phyloP scores from a whole-genome alignment of 2,113 vertebrate genomes.

The Eurypyga helias region DNA sequence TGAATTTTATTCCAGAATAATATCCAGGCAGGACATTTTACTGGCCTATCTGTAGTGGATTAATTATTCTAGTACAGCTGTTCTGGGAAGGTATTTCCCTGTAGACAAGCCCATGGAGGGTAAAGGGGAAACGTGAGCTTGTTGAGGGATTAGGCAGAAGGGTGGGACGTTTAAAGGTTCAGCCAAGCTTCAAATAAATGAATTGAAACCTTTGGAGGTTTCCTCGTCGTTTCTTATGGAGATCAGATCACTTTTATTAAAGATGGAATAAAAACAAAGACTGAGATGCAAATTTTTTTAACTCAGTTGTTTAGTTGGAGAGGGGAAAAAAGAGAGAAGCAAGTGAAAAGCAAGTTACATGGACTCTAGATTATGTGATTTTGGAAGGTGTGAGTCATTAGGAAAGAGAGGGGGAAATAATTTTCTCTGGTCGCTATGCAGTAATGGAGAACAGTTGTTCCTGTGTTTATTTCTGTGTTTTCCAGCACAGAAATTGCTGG shows the following conservation, averaged over 20 bases:
- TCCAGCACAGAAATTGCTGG: slow-evolving; percentile 58
- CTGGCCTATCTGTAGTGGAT: not conserved
- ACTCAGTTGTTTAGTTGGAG: not conserved
- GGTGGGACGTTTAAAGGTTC: slow-evolving; percentile 22
- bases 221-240: not conserved
- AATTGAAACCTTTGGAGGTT: slow-evolving; percentile 15
- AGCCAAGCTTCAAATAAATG: slow-evolving; percentile 26
- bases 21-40: not conserved
- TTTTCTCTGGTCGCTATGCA: slow-evolving; percentile 50
- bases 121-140: slow-evolving; percentile 36
- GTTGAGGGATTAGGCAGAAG: slow-evolving; percentile 22
- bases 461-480: slow-evolving; percentile 69
- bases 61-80: slow-evolving; percentile 35
- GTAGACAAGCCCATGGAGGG: not conserved
- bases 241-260: slow-evolving; percentile 3
- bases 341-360: slow-evolving; percentile 16
- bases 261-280: not conserved
- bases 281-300: not conserved
- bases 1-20: not conserved
- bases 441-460: slow-evolving; percentile 59
- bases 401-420: not conserved
- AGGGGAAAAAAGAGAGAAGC: not conserved
- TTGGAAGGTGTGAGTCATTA: slow-evolving; percentile 66
- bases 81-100: slow-evolving; percentile 47
- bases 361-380: slow-evolving; percentile 40